Evolutionary conservation across 2,113 vertebrate species (phyloP), one percentile per base, ranked within the genome.

Genomic region (Tonatia bakeri): DNA sequence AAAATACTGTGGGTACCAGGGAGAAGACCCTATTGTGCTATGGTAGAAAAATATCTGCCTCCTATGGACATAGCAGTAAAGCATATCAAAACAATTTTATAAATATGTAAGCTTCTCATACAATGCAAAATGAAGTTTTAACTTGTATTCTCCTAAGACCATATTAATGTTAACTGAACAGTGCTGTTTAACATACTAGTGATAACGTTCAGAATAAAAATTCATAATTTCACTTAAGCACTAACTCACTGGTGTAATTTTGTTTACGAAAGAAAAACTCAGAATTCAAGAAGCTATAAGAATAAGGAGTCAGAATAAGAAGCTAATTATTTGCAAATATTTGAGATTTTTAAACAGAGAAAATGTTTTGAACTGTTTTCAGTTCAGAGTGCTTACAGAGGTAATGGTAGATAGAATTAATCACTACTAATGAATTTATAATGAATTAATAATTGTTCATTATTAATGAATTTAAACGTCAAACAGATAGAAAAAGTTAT

Each of bases 301-400:
- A n/a, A n/a, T n/a, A n/a, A n/a, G n/a, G n/a, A n/a, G n/a, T n/a
- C n/a, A n/a, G n/a, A n/a, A 12, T 14, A 87, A 94, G n/a, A 64
- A 77, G 28, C 40, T 79, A 73, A 84, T 83, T 64, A 67, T 45
- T 65, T 47, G 67, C 3, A 43, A 54, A 24, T 75, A 26, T n/a
- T 64, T 67, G 92, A 59, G 9, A 86, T 17, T 69, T 96, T 54
- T 50, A 65, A 97, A 86, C 24, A 87, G 31, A 85, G 40, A 95
- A 87, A 26, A 73, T 82, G 40, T 56, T 75, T 54, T 67, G 36
- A 95, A 91, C 14, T 76, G 50, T 10, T 89, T 77, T 72, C 36
- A 67, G 77, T 75, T 81, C 8, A 47, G 19, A 72, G 10, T 87
- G 19, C 67, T 93, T 69, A 80, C 4, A 87, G 69, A 92, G 28